Evolutionary conservation across 2,113 vertebrate genomes (phyloP).

Genomic region (Parotia lawesii): DNA sequence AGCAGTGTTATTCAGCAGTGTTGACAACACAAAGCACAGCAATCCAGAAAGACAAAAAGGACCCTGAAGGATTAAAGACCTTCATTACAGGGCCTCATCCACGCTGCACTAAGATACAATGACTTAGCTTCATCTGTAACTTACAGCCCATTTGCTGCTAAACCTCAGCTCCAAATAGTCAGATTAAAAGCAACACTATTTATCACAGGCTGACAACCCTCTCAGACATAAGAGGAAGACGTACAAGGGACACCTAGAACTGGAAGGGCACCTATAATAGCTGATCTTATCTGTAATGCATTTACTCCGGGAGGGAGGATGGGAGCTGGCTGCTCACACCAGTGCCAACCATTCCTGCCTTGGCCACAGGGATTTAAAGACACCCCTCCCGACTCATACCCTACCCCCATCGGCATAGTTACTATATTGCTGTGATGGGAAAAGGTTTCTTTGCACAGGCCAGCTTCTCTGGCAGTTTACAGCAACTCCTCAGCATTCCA

Average conservation of each 20-base stretch:
- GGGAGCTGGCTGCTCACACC: neutral
- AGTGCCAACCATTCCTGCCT: neutral
- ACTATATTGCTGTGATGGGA: neutral
- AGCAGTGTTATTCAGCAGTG: neutral
- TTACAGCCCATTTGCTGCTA: neutral
- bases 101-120: neutral
- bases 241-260: neutral
- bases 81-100: neutral
- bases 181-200: neutral
- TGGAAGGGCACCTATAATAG: neutral
- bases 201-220: neutral
- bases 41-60: neutral
- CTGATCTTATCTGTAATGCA: neutral
- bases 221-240: neutral
- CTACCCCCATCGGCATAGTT: neutral
- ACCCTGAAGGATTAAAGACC: neutral
- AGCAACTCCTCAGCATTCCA: neutral
- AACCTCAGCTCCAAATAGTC: neutral
- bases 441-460: neutral
- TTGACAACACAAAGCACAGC: neutral
- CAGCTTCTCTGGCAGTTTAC: neutral
- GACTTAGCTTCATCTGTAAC: neutral
- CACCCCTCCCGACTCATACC: fast-evolving
- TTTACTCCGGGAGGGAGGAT: neutral
- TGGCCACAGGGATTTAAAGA: neutral